phyloP scores from a whole-genome alignment of 2,113 vertebrate species.

The Pundamilia nyererei region DNA sequence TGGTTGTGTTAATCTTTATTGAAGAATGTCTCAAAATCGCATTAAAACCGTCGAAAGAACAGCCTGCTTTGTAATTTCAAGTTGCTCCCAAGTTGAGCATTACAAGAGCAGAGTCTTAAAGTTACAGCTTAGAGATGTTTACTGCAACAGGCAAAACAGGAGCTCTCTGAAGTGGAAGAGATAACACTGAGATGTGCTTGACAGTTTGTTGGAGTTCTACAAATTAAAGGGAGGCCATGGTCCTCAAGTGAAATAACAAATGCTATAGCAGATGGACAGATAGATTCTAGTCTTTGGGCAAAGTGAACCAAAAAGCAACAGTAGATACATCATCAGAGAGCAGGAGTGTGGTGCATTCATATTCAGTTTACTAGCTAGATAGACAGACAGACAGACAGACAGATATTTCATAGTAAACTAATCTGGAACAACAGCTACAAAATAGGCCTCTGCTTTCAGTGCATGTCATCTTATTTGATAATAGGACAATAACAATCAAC shows the following conservation, averaged over 20 bases:
- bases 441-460: background rate
- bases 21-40: constrained; percentile 20
- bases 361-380: background rate
- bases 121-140: constrained; percentile 44
- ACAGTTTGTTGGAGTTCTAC: constrained; percentile 31
- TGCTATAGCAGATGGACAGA: background rate
- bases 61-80: constrained; percentile 20
- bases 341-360: background rate
- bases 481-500: background rate
- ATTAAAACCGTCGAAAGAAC: constrained; percentile 5
- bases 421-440: background rate
- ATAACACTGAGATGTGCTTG: constrained; percentile 31
- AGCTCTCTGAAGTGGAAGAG: constrained; percentile 23
- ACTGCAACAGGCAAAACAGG: constrained; percentile 28
- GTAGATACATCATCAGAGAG: background rate
- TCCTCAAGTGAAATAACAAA: constrained; percentile 38
- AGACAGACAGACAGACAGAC: background rate
- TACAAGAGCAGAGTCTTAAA: constrained; percentile 2
- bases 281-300: background rate
- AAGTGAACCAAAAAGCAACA: background rate
- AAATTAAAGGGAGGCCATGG: constrained; percentile 36
- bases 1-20: constrained; percentile 44
- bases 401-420: background rate
- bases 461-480: background rate
- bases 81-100: constrained; percentile 43